Evolutionary conservation across 2,113 vertebrate genomes (phyloP), one percentile per base, ranked within the genome.

Genomic region (Centropus bengalensis): DNA sequence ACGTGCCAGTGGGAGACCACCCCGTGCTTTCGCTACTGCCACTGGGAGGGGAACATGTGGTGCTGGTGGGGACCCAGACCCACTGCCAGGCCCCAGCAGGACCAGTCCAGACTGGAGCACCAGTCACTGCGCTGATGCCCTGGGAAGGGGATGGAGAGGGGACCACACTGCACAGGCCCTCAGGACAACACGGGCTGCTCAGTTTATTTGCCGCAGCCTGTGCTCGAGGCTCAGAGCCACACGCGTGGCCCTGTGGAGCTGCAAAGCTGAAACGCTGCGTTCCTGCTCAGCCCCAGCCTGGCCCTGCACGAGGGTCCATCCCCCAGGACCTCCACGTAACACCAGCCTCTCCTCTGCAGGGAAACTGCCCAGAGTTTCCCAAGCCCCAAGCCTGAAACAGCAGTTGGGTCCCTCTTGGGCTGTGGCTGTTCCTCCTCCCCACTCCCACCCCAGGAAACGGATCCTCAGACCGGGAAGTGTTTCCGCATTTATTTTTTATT

Each of bases 401-500:
- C 10, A 6, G 14, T 4, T 0, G 2, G 40, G 3, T 49, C 66
- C 63, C 28, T 22, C 49, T 26, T 0, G 20, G 28, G 38, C 33
- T 38, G 1, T 4, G 8, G 28, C 86, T 10, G 12, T 9, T 12
- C 66, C 49, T 60, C 5, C 30, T 10, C 28, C 32, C 18, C 22
- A 14, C 67, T 10, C 33, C 52, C 3, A 7, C 44, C 68, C 84
- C 62, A 77, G 66, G 26, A 18, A 82, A 52, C 0, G 4, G 4
- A 60, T 3, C 40, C 66, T 69, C 80, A 28, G 49, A 20, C 20
- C 2, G 3, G 7, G 3, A 32, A 47, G 3, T 47, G 40, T 71
- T 78, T 64, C 76, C 71, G 92, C 86, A 45, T 94, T 95, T 93
- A 89, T 68, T 95, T 94, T 97, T 98, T 97, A 98, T 97, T 97